Conservation (phyloP, 2,113 vertebrate species). For the Neogale vison region DNA sequence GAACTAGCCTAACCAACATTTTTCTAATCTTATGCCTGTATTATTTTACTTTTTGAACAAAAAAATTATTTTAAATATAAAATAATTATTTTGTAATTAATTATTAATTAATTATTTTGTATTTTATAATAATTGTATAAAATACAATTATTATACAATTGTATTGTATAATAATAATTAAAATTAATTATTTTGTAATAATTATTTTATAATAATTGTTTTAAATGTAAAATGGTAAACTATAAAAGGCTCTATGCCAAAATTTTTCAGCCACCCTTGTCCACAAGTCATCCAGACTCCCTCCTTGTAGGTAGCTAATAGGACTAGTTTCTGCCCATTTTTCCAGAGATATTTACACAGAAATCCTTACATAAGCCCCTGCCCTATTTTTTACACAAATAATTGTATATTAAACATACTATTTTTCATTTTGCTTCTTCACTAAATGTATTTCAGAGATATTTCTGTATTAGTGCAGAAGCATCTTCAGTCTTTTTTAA, state of each 20-base stretch:
- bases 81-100: neutral
- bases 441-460: neutral
- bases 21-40: neutral
- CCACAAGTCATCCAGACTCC: neutral
- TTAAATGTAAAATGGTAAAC: neutral
- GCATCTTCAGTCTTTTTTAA: neutral
- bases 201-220: neutral
- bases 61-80: neutral
- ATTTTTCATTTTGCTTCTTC: neutral
- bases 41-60: neutral
- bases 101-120: too few species aligned
- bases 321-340: neutral
- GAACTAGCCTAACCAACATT: neutral
- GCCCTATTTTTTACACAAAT: neutral
- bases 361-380: neutral
- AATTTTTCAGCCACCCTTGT: neutral
- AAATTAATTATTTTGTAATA: neutral
- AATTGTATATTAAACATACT: neutral
- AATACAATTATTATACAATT: too few species aligned
- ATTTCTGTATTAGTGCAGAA: neutral
- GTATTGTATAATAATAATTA: too few species aligned
- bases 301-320: neutral
- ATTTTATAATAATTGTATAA: neutral
- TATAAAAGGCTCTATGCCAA: neutral
- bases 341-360: neutral